Base-by-base conservation (phyloP, 2,797 vertebrate species). In the Anomalospiza imberbis region DNA sequence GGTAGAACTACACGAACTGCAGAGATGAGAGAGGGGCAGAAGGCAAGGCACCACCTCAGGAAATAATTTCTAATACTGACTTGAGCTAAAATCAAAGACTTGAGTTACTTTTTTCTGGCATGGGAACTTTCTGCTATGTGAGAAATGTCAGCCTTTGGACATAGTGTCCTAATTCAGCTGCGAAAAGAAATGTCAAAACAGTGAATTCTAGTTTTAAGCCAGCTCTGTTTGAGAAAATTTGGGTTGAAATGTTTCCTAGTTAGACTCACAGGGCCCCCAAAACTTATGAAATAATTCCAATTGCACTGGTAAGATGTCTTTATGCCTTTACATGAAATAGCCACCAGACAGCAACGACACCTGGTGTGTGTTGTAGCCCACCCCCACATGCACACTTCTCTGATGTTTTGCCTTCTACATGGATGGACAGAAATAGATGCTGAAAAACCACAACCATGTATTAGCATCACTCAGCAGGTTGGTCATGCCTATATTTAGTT, bases 171-270 rank as follows among this genome's bases (percentile, higher is more conserved):
- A 93, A 94, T 71, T 93, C 67, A 57, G 74, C 67, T 74, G 83
- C 9, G 61, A 95, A 93, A 96, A 73, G 78, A 94, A 94, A 93
- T n/a, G 88, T 90, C 91, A 90, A 61, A 94, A 86, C 66, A 79
- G 55, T 79, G 89, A 93, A 84, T 57, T 96, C 67, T 34, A 73
- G 65, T 79, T 94, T 95, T 79, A 91, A 94, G 57, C 20, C 50
- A 55, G 65, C 25, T 47, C 88, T 3, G 4, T 66, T 61, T 0
- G 1, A 80, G 28, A 81, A 92, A 88, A 90, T 55, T 88, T 60
- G 53, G 44, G 83, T 70, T 90, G 79, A 91, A 91, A 73, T 38
- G 54, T 89, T 91, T 88, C 82, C 74, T 73, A 71, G 47, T 53
- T 84, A 75, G 84, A 92, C 91, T 40, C 70, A 73, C 58, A 67